phyloP scores from a whole-genome alignment of 1,140 invertebrate genomes.

The Aphaenogaster rudis region DNA sequence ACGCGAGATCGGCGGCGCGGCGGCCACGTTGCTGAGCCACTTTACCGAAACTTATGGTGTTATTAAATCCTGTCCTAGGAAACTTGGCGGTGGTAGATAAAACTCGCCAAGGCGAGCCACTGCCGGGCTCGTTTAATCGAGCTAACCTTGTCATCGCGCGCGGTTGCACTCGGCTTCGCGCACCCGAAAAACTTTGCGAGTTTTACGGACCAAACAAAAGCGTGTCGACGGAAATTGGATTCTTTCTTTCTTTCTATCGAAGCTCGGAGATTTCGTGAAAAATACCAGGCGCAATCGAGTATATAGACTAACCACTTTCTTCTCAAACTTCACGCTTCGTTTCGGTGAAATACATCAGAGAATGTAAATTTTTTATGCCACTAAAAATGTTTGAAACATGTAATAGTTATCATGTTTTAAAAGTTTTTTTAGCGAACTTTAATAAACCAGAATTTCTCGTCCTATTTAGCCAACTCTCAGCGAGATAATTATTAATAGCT shows the following conservation, averaged over 20 bases:
- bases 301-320: slow-evolving; percentile 16
- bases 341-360: background rate
- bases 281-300: slow-evolving; percentile 37
- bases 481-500: slow-evolving; percentile 36
- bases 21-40: slow-evolving; percentile 22
- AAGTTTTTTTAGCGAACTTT: background rate
- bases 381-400: slow-evolving; percentile 19
- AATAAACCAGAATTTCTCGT: slow-evolving; percentile 24
- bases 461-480: slow-evolving; percentile 1
- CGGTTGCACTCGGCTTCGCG: slow-evolving; percentile 34
- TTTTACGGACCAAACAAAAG: slow-evolving; percentile 54
- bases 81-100: slow-evolving; percentile 58
- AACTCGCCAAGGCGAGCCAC: slow-evolving; percentile 41
- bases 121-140: slow-evolving; percentile 49
- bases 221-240: slow-evolving; percentile 39
- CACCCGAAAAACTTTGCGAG: slow-evolving; percentile 46
- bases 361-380: slow-evolving; percentile 6
- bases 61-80: slow-evolving; percentile 60
- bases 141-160: slow-evolving; percentile 60
- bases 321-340: background rate
- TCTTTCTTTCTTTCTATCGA: slow-evolving; percentile 25
- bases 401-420: slow-evolving; percentile 1
- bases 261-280: slow-evolving; percentile 19
- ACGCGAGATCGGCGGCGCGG: slow-evolving; percentile 28
- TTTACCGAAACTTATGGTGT: slow-evolving; percentile 58